Percentiles rank a stretch among this genome's conserved stretches.
These are phyloP conservation scores for Balanococcus diminutus DNA, from an alignment of 2,888 invertebrate species.

Conservation along the genomic window DNA sequence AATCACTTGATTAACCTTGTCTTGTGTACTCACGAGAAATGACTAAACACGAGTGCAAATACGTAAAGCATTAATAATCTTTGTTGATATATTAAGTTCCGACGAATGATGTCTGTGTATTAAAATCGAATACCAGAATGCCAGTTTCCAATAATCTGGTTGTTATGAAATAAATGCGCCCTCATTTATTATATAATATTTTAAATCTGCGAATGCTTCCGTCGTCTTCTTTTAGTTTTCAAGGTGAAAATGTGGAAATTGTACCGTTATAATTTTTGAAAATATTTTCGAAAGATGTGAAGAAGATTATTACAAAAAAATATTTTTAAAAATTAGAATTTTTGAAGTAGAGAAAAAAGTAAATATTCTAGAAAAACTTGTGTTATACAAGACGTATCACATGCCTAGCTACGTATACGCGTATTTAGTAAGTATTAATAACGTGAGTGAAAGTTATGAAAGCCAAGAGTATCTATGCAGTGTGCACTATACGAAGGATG, in stretches of 20 bases:
- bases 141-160: constrained; percentile 43
- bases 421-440: not conserved
- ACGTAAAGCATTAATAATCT: not conserved
- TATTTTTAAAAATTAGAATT: no score
- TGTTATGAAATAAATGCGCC: constrained; percentile 22
- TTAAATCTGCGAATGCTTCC: not conserved
- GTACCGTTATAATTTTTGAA: no score
- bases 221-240: no score
- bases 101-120: not conserved
- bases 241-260: no score
- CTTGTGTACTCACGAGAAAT: not conserved
- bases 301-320: no score
- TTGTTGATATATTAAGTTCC: not conserved
- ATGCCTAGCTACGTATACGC: no score
- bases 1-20: not conserved
- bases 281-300: no score
- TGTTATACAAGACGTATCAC: no score
- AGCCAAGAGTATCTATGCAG: not conserved
- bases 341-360: no score
- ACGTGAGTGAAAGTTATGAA: not conserved
- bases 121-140: constrained; percentile 13
- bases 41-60: not conserved
- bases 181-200: constrained; percentile 40
- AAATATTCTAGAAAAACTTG: no score
- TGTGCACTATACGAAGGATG: not conserved